These are phyloP conservation scores for Carettochelys insculpta DNA, from an alignment of 2,113 vertebrate genomes.

Conservation along the genomic window DNA sequence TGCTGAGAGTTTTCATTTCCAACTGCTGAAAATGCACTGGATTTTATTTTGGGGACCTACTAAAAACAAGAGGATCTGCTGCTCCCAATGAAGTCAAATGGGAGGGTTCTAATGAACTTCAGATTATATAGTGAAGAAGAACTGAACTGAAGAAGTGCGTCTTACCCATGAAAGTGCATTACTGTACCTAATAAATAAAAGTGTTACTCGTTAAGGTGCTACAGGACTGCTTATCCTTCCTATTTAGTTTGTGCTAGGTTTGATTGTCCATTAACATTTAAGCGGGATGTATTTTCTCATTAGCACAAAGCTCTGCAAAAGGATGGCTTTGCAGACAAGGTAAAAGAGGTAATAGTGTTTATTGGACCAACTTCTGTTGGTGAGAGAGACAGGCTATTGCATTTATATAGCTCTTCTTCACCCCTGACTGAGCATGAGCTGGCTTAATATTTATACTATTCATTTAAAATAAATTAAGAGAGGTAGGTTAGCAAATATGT, in stretches of 20 bases:
- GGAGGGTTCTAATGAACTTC: no score
- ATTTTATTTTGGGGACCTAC: no score
- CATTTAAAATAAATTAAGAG: conserved; percentile 48
- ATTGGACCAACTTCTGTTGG: background rate
- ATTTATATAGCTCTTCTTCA: background rate
- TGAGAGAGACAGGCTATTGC: background rate
- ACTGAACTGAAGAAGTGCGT: no score
- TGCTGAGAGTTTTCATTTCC: no score
- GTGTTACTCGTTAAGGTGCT: no score
- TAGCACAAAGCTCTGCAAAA: background rate
- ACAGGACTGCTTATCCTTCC: no score
- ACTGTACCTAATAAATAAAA: no score
- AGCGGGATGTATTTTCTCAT: background rate
- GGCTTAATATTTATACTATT: conserved; percentile 47
- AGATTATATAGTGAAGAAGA: no score
- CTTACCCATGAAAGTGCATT: no score
- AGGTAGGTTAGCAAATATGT: background rate
- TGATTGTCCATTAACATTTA: background rate
- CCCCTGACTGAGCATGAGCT: conserved; percentile 46
- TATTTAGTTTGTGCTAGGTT: background rate
- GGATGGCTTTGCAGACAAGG: background rate
- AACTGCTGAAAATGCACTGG: no score
- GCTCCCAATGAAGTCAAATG: no score
- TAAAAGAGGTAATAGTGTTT: background rate
- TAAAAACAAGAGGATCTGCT: no score